Percentiles rank a stretch among this genome's conserved stretches.
Conservation (phyloP, 2,797 vertebrate species). For the Lagocephalus sceleratus region DNA sequence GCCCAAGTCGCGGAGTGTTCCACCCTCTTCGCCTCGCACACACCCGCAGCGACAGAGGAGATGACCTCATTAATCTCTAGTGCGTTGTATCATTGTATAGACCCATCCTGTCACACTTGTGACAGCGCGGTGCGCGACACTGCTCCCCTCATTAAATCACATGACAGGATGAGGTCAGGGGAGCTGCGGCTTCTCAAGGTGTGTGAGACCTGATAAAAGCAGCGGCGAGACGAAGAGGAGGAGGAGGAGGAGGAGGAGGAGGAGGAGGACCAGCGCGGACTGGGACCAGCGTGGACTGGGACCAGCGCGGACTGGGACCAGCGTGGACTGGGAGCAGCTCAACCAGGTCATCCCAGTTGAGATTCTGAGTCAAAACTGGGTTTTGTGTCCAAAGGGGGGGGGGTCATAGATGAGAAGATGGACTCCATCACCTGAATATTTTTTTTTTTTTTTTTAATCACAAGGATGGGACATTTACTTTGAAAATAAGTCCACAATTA, state of each 20-base stretch:
- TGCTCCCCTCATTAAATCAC: slow-evolving; percentile 68
- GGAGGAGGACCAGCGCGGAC: background rate
- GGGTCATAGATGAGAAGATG: background rate
- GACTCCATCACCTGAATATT: background rate
- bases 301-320: too few relatives aligned
- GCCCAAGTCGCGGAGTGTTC: slow-evolving; percentile 48
- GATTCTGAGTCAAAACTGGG: too few relatives aligned
- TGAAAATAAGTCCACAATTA: background rate
- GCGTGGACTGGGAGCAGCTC: too few relatives aligned
- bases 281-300: too few relatives aligned
- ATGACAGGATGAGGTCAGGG: slow-evolving; percentile 72
- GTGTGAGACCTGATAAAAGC: slow-evolving; percentile 62
- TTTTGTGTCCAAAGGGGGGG: too few relatives aligned
- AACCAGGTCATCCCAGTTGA: slow-evolving; percentile 33
- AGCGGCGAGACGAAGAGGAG: slow-evolving; percentile 28
- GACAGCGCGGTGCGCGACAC: slow-evolving; percentile 63
- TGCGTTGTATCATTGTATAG: slow-evolving; percentile 57
- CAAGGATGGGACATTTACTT: background rate
- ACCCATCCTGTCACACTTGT: slow-evolving; percentile 52
- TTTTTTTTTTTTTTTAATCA: background rate
- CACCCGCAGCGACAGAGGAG: slow-evolving; percentile 25
- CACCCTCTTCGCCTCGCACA: slow-evolving; percentile 11
- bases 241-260: slow-evolving; percentile 38
- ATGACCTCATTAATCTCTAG: slow-evolving; percentile 75
- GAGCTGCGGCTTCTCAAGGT: slow-evolving; percentile 62